A percentile compares a stretch with the other conserved stretches of the same genome.
These are phyloP conservation scores for Laterallus jamaicensis DNA, from an alignment of 2,113 vertebrate species.

Conservation along the genomic window DNA sequence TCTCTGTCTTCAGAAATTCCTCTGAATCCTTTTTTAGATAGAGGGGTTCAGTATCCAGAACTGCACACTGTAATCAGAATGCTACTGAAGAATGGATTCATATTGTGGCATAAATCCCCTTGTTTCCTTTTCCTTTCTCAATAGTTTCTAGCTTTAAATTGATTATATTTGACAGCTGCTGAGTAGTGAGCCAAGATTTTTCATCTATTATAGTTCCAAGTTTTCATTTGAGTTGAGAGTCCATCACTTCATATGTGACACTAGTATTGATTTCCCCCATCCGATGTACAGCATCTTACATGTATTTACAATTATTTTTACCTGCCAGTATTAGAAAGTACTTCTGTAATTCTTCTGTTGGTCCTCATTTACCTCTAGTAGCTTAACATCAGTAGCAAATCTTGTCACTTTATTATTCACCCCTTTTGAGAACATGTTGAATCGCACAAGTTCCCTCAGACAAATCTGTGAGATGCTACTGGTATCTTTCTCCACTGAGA, in stretches of 20 bases:
- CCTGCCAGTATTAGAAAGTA: background rate
- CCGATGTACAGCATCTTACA: background rate
- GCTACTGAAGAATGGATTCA: background rate
- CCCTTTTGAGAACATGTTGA: background rate
- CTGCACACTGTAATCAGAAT: background rate
- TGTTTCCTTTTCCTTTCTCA: background rate
- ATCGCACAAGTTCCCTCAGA: background rate
- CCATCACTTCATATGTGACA: background rate
- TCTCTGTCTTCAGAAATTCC: background rate
- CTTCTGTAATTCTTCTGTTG: background rate
- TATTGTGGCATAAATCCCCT: background rate
- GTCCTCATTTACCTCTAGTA: background rate
- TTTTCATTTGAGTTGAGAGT: background rate
- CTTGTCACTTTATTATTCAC: background rate
- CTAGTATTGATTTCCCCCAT: background rate
- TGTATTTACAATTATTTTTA: background rate
- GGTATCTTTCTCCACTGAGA: background rate
- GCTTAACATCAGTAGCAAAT: background rate
- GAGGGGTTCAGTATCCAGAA: background rate
- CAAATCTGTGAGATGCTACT: background rate
- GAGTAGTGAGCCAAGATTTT: background rate
- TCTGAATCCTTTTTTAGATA: background rate
- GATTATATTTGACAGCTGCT: background rate
- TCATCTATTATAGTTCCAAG: background rate
- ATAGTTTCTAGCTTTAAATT: background rate